A percentile compares a stretch with the other conserved stretches of the same genome.
phyloP scores from a whole-genome alignment of 1,140 invertebrate genomes.

The Araneus ventricosus region DNA sequence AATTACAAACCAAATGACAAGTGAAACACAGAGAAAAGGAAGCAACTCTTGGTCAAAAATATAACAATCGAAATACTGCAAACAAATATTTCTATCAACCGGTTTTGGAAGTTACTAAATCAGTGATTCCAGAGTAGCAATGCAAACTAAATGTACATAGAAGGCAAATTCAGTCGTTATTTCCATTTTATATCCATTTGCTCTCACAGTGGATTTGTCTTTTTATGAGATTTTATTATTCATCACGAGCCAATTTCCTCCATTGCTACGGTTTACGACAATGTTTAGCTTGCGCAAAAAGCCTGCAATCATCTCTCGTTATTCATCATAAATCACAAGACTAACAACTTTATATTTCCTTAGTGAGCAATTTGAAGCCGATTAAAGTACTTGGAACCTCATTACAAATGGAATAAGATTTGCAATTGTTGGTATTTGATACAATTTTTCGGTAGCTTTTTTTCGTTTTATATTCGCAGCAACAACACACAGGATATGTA shows the following conservation, averaged over 20 bases:
- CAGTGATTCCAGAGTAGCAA: background rate
- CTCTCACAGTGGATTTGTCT: constrained; percentile 38
- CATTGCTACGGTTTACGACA: background rate
- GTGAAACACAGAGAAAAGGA: background rate
- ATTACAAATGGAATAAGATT: constrained; percentile 31
- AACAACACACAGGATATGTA: background rate
- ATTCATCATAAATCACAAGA: constrained; percentile 21
- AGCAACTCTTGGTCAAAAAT: background rate
- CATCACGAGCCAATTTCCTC: constrained; percentile 11
- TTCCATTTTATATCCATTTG: constrained; percentile 58
- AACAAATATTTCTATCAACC: background rate
- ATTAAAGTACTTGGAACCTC: constrained; percentile 30
- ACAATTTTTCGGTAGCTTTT: constrained; percentile 25
- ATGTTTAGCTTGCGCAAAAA: background rate
- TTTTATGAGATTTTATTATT: constrained; percentile 50
- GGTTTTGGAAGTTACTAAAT: background rate
- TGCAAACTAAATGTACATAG: background rate
- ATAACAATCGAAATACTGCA: background rate
- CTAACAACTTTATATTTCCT: constrained; percentile 44
- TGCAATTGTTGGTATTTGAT: constrained; percentile 21
- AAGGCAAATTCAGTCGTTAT: constrained; percentile 33
- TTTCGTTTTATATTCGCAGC: background rate
- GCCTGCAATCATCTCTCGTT: constrained; percentile 2
- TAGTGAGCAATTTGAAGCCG: background rate
- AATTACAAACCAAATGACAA: background rate